Evolutionary conservation across 1,140 invertebrate species (phyloP), one percentile per base, ranked within the genome.

Genomic region (Sinella curviseta): DNA sequence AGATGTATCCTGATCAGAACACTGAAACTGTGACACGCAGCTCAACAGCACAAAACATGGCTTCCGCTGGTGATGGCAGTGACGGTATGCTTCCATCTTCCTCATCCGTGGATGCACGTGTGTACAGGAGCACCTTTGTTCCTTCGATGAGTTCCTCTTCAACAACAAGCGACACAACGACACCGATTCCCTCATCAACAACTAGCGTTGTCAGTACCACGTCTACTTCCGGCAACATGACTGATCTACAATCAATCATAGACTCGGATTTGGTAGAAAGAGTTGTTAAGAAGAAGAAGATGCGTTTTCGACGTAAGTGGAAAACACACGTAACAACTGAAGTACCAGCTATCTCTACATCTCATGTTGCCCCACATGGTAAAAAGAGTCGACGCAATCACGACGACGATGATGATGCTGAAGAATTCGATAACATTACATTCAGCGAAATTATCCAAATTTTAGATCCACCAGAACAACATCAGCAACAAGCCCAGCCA

Each of bases 241-340:
- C 12, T n/a, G 24, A 26, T 26, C 24, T n/a, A n/a, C 8, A 60
- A 14, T 12, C 39, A 12, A 48, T 12, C 8, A 8, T 20, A 48
- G 39, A 48, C 39, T 65, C 57, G 3, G 26, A 65, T 65, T 8
- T 12, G 20, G 65, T 31, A 14, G 65, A 33, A 8, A 33, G 26
- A 14, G 12, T 70, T 33, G 12, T 31, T 12, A 70, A 30, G 3
- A 70, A 70, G 65, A 70, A 33, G 65, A 70, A 70, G 14, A 30
- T 70, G 8, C 65, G 65, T 2, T 70, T 70, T n/a, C 30, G 65
- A 33, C 8, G 65, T 8, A 70, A 70, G n/a, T 70, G 65, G 65
- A 30, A 70, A 30, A 33, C 2, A 31, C 4, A 8, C 12, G 30
- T 33, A n/a, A 30, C 65, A 3, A 70, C 65, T 1, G 31, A 12